Evolutionary conservation across 2,888 invertebrate species (phyloP).

Genomic region (Drosophila subquinaria): DNA sequence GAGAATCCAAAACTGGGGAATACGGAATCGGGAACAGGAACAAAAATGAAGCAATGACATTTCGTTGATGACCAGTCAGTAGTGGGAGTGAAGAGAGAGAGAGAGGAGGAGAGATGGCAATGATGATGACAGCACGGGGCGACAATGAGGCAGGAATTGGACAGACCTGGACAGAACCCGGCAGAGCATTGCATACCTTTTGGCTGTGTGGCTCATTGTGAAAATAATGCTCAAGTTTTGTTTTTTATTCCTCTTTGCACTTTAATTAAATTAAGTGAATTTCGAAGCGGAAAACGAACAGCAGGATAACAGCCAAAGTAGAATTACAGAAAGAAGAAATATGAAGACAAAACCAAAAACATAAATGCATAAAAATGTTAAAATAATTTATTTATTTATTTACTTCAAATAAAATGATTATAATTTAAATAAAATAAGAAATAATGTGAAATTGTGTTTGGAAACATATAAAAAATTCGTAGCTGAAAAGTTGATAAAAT

Average conservation of each 20-base stretch:
- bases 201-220: slow-evolving; percentile 20
- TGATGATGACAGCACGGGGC: slow-evolving; percentile 20
- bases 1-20: slow-evolving; percentile 10
- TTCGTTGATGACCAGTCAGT: slow-evolving; percentile 56
- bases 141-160: background rate
- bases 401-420: too few relatives aligned
- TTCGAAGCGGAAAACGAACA: slow-evolving; percentile 65
- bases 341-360: background rate
- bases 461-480: too few relatives aligned
- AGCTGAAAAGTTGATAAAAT: too few relatives aligned
- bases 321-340: background rate
- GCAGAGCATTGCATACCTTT: slow-evolving; percentile 38
- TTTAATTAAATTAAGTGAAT: slow-evolving; percentile 79
- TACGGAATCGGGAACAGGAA: slow-evolving; percentile 26
- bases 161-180: too few relatives aligned
- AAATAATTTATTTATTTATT: background rate
- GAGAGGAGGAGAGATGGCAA: too few relatives aligned
- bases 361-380: background rate
- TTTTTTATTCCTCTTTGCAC: slow-evolving; percentile 32
- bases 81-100: background rate
- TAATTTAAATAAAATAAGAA: too few relatives aligned
- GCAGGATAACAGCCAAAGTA: slow-evolving; percentile 8
- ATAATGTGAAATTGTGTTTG: background rate
- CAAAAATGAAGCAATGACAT: slow-evolving; percentile 76
- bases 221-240: slow-evolving; percentile 58